Evolutionary conservation across 2,113 vertebrate species (phyloP).

Genomic region (Callospermophilus lateralis): DNA sequence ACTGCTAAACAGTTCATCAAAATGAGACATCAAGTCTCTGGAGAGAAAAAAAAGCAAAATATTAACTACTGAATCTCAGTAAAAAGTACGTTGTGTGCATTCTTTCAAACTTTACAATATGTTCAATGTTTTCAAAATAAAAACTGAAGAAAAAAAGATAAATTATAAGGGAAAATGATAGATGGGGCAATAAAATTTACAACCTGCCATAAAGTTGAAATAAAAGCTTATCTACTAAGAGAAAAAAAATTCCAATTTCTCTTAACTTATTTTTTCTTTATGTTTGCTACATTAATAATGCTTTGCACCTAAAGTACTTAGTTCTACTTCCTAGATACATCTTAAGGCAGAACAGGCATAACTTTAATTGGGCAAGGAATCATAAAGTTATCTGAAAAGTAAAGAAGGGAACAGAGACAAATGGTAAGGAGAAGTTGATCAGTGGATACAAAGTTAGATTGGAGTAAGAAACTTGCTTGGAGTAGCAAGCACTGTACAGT

Average conservation of each 20-base stretch:
- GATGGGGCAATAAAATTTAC: not conserved
- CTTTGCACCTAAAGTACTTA: not conserved
- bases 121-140: not conserved
- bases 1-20: not conserved
- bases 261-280: not conserved
- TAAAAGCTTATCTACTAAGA: not conserved
- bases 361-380: not conserved
- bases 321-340: not conserved
- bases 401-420: too few species aligned
- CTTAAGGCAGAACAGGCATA: not conserved
- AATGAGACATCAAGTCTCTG: not conserved
- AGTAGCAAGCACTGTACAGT: not conserved
- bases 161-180: not conserved
- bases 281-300: constrained; percentile 1
- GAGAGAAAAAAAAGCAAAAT: not conserved
- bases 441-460: too few species aligned
- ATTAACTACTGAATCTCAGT: not conserved
- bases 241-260: not conserved
- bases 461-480: too few species aligned
- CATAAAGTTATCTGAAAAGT: not conserved
- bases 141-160: not conserved
- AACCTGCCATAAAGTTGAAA: not conserved
- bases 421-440: too few species aligned
- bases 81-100: not conserved
- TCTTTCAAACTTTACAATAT: not conserved